Conservation (phyloP, 2,888 invertebrate genomes). For the Capitulum mitella region DNA sequence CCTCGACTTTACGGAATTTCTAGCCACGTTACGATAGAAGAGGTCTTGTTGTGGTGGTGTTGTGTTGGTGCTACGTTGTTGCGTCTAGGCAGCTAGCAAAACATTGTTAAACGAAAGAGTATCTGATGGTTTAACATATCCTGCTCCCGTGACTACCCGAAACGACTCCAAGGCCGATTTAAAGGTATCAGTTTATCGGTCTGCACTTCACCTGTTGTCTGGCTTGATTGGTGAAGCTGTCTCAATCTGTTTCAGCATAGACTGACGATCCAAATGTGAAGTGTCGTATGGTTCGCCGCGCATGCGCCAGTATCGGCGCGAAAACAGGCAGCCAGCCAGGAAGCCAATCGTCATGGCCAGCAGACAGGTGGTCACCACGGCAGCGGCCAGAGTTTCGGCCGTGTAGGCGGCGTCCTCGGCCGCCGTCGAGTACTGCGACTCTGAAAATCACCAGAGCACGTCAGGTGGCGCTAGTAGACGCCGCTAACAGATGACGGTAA, state of each 20-base stretch:
- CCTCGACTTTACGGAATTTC: no score
- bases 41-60: no score
- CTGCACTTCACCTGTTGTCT: not conserved
- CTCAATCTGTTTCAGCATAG: slow-evolving; percentile 25
- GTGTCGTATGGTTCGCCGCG: slow-evolving; percentile 42
- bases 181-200: no score
- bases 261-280: slow-evolving; percentile 34
- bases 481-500: no score
- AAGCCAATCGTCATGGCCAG: slow-evolving; percentile 75
- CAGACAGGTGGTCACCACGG: slow-evolving; percentile 69
- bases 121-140: no score
- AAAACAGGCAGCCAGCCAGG: slow-evolving; percentile 73
- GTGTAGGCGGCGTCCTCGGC: slow-evolving; percentile 56
- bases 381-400: slow-evolving; percentile 70
- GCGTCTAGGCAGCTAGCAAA: no score
- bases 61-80: no score
- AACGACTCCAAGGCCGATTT: no score
- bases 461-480: not conserved
- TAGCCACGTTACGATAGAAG: no score
- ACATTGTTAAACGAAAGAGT: no score
- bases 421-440: not conserved
- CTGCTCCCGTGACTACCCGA: no score
- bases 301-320: slow-evolving; percentile 64
- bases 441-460: not conserved
- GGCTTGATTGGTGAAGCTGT: not conserved